A percentile compares a stretch with the other conserved stretches of the same genome.
Evolutionary conservation across 2,797 vertebrate species (phyloP).

Genomic region (Anguilla marmorata): DNA sequence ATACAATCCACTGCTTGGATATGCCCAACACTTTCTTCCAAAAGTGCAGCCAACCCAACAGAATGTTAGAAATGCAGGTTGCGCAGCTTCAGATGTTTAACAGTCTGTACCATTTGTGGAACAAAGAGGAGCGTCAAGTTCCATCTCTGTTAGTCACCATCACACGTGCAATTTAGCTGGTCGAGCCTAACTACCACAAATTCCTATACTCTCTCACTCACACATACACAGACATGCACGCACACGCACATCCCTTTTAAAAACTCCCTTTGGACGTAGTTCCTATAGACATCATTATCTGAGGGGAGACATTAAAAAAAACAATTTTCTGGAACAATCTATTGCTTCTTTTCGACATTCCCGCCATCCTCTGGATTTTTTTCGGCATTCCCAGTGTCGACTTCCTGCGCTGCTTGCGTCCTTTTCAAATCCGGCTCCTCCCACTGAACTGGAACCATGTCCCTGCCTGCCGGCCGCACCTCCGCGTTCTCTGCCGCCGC

Average conservation of each 20-base stretch:
- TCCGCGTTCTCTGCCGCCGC: background rate
- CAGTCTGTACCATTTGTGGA: background rate
- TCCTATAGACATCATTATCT: background rate
- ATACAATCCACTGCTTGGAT: background rate
- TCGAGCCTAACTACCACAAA: background rate
- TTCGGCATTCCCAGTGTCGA: conserved; percentile 36
- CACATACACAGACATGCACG: too few species aligned
- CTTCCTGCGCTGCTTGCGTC: conserved; percentile 34
- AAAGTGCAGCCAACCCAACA: background rate
- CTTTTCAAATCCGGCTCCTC: conserved; percentile 28
- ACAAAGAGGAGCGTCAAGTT: background rate
- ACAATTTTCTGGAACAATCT: background rate
- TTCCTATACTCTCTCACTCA: background rate
- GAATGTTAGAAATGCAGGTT: background rate
- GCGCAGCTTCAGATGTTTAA: background rate
- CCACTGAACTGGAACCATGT: conserved; percentile 22
- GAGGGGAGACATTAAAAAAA: background rate
- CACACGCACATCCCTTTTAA: background rate
- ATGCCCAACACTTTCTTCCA: background rate
- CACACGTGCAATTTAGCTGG: background rate
- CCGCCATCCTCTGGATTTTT: conserved; percentile 23
- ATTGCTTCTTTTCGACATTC: background rate
- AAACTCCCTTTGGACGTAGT: background rate
- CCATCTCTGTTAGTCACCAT: background rate
- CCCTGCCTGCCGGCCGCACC: conserved; percentile 20